Percentiles rank a stretch among this genome's conserved stretches.
Evolutionary conservation across 2,888 invertebrate species (phyloP).

Genomic region (Tiphia femorata): DNA sequence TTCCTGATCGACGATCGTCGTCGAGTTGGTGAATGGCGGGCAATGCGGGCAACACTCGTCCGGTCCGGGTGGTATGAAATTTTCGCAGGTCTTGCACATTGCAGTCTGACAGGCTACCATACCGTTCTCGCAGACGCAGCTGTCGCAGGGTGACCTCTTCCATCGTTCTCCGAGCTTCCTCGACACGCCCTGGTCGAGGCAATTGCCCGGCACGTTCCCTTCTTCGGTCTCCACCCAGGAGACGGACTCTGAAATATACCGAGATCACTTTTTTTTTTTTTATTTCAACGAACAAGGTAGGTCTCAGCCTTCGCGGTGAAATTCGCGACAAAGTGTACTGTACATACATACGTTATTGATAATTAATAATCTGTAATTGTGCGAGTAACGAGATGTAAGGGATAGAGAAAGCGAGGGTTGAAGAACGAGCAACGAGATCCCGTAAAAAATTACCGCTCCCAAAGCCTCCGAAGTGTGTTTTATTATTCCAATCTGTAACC

Average conservation of each 20-base stretch:
- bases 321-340: too few species aligned
- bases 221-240: constrained; percentile 40
- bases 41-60: constrained; percentile 62
- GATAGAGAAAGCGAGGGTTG: not conserved
- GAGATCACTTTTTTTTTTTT: too few species aligned
- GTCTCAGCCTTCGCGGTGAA: too few species aligned
- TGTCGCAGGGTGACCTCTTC: constrained; percentile 51
- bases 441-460: not conserved
- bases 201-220: constrained; percentile 29
- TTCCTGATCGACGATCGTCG: constrained; percentile 18
- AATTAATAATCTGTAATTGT: too few species aligned
- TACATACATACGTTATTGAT: too few species aligned
- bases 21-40: constrained; percentile 27
- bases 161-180: constrained; percentile 48
- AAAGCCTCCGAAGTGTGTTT: constrained; percentile 5
- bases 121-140: constrained; percentile 56
- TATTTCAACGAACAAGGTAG: too few species aligned
- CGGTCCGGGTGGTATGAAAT: constrained; percentile 43
- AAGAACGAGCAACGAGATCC: not conserved
- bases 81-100: constrained; percentile 62
- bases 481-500: constrained; percentile 11
- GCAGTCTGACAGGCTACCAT: constrained; percentile 51
- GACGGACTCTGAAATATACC: constrained; percentile 52
- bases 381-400: too few species aligned
- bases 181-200: constrained; percentile 48